Evolutionary conservation across 1,140 invertebrate genomes (phyloP), one percentile per base, ranked within the genome.

Genomic region (Drosophila chauvacae): DNA sequence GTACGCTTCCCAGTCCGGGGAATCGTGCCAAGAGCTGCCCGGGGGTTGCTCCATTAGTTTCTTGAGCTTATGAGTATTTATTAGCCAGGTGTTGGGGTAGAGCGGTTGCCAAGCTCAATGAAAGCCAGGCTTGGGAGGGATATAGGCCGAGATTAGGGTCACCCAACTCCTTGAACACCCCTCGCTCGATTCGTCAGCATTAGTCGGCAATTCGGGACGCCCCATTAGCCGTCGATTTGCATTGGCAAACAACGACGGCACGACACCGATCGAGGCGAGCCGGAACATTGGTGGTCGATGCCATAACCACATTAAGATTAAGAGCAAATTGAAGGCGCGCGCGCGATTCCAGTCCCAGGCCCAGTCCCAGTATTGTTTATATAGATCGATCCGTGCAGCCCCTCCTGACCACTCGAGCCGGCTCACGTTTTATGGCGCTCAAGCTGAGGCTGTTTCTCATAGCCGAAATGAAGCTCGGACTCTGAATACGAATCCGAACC

Each of bases 261-360:
- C 55, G 68, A 73, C 63, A 58, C 7, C 30, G 53, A 55, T 55
- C 33, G 33, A 13, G 26, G 33, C 33, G 30, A 51, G 53, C 26
- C 50, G 28, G 45, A 66, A 26, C 20, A 65, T 53, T 70, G 28
- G 30, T 55, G 28, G 9, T 37, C 53, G 37, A 59, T 59, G 66
- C 44, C 45, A 72, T 60, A 73, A 60, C 70, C 55, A 51, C 69
- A 60, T 51, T 44, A 60, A 60, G 37, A 72, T 73, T 73, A 73
- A 72, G 20, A 73, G 35, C 55, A 73, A 73, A 73, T 73, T 72
- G 45, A 72, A 18, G 70, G 23, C 53, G 70, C 45, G 69, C 66
- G 69, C 66, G 37, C 48, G 26, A n/a, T 59, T 6, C 13, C 26
- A 0, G 33, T 13, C 30, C 33, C 16, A 7, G 5, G 39, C 23